phyloP scores from a whole-genome alignment of 2,113 vertebrate species.

The Mustelus asterias region DNA sequence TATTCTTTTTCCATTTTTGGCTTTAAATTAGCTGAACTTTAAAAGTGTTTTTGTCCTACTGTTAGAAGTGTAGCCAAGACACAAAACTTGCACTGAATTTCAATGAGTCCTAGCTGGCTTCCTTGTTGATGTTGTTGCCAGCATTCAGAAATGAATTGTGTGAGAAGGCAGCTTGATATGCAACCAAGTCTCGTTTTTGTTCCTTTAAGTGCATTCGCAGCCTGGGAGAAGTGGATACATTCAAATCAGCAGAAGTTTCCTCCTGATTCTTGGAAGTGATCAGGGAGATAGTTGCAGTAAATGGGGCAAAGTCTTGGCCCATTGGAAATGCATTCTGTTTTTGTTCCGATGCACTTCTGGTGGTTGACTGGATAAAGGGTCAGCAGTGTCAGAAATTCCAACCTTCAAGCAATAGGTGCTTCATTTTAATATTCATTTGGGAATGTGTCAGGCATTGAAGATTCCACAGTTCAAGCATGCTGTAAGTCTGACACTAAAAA shows the following conservation, averaged over 20 bases:
- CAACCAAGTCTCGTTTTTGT: not conserved
- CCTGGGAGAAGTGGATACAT: not conserved
- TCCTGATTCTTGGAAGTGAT: not conserved
- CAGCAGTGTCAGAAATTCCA: not conserved
- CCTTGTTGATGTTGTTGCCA: constrained; percentile 22
- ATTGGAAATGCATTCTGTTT: not conserved
- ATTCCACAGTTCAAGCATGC: not conserved
- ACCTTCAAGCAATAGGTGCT: not conserved
- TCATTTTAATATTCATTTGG: not conserved
- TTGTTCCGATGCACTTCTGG: not conserved
- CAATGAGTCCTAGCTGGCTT: not conserved
- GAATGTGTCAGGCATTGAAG: not conserved
- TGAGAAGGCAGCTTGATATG: constrained; percentile 6
- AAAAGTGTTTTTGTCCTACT: not conserved
- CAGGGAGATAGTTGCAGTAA: not conserved
- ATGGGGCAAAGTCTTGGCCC: not conserved
- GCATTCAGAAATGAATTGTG: not conserved
- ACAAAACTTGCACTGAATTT: not conserved
- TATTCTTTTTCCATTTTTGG: not conserved
- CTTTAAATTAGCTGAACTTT: constrained; percentile 12
- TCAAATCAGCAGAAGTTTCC: not conserved
- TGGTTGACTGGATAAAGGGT: not conserved
- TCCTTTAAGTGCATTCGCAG: not conserved
- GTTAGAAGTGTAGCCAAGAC: not conserved
- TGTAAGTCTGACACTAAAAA: not conserved